Evolutionary conservation across 2,797 vertebrate species (phyloP).

Genomic region (Enteromius radiatus): DNA sequence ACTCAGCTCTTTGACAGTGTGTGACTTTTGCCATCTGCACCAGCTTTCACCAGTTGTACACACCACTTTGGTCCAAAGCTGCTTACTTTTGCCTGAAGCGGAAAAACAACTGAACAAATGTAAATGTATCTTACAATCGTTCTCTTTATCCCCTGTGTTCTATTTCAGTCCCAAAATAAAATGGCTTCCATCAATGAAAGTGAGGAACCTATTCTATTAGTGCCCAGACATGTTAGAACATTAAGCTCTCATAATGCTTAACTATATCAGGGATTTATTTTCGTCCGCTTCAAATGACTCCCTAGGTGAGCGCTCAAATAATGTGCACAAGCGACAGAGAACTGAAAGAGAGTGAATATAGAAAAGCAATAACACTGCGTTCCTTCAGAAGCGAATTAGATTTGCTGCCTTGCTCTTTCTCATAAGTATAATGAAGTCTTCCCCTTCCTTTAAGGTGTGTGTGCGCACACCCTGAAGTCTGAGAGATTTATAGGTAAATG

Average conservation of each 20-base stretch:
- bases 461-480: conserved; percentile 11
- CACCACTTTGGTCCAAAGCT: conserved; percentile 6
- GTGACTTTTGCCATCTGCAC: conserved; percentile 29
- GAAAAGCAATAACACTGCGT: conserved; percentile 74
- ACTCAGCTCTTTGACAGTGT: background rate
- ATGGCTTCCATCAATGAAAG: conserved; percentile 62
- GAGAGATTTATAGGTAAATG: conserved; percentile 46
- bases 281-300: conserved; percentile 68
- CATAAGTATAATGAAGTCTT: conserved; percentile 77
- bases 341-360: conserved; percentile 62
- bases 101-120: conserved; percentile 40
- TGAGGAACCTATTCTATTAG: conserved; percentile 72
- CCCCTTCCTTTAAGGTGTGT: conserved; percentile 53
- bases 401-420: conserved; percentile 72
- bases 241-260: conserved; percentile 74
- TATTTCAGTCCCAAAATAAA: conserved; percentile 58
- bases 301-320: conserved; percentile 69
- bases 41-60: conserved; percentile 4
- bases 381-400: conserved; percentile 68
- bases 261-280: conserved; percentile 74
- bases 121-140: conserved; percentile 41
- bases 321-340: conserved; percentile 59
- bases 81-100: conserved; percentile 36
- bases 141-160: conserved; percentile 47
- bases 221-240: conserved; percentile 72